Percentiles rank a stretch among this genome's conserved stretches.
Conservation (phyloP, 64 coral and sea anemone species). For the Acropora tenuis region DNA sequence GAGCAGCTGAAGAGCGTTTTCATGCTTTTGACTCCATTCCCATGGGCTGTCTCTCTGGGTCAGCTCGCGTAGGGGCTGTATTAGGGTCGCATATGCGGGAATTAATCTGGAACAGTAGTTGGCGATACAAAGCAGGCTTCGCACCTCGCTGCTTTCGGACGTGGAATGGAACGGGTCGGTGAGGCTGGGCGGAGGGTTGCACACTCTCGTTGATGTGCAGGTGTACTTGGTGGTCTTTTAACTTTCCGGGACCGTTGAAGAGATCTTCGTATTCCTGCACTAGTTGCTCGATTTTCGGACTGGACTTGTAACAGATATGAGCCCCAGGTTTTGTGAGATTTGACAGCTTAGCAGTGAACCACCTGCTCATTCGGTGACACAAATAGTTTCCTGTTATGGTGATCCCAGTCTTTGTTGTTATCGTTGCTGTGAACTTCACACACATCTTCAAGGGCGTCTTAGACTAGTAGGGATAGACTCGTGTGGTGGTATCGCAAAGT, state of each 20-base stretch:
- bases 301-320: slow-evolving; percentile 47
- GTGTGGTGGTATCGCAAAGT: slow-evolving; percentile 31
- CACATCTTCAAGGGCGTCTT: slow-evolving; percentile 54
- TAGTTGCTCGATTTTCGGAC: slow-evolving; percentile 10
- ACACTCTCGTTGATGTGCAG: slow-evolving; percentile 45
- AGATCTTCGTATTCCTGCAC: slow-evolving; percentile 44
- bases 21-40: slow-evolving; percentile 20
- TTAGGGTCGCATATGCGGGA: too few species aligned
- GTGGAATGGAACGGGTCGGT: slow-evolving; percentile 38
- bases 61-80: slow-evolving; percentile 28
- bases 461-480: slow-evolving; percentile 59
- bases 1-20: neutral
- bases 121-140: too few species aligned
- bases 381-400: slow-evolving; percentile 26
- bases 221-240: slow-evolving; percentile 40
- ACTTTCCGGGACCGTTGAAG: slow-evolving; percentile 28
- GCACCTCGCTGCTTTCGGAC: slow-evolving; percentile 21
- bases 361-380: slow-evolving; percentile 51
- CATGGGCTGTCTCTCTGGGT: slow-evolving; percentile 49
- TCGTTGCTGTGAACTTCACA: slow-evolving; percentile 33
- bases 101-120: too few species aligned
- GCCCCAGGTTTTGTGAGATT: slow-evolving; percentile 40
- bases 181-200: slow-evolving; percentile 37
- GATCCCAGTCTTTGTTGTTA: slow-evolving; percentile 13
- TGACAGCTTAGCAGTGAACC: slow-evolving; percentile 75